Evolutionary conservation across 2,888 invertebrate species (phyloP).

Genomic region (Sarcophaga carnaria): DNA sequence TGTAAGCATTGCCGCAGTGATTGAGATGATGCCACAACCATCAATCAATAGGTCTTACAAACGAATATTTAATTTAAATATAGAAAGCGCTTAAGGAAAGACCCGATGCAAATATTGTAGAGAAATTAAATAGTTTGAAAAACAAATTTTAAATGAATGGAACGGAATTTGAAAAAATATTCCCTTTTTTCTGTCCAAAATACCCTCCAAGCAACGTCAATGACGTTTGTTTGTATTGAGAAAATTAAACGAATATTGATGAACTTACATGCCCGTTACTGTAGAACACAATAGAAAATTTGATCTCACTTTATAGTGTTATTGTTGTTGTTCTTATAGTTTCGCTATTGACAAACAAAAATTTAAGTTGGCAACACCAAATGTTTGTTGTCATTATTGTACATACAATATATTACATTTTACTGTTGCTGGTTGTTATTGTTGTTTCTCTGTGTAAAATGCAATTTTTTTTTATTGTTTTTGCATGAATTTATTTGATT

Average conservation of each 20-base stretch:
- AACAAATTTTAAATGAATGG: too few species aligned
- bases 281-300: slow-evolving; percentile 46
- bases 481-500: slow-evolving; percentile 52
- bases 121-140: too few species aligned
- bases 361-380: slow-evolving; percentile 62
- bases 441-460: slow-evolving; percentile 19
- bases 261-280: slow-evolving; percentile 15
- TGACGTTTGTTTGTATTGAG: slow-evolving; percentile 3
- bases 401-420: too few species aligned
- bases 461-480: slow-evolving; percentile 56
- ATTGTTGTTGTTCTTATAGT: slow-evolving; percentile 34
- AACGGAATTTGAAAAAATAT: neutral
- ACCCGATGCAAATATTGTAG: too few species aligned
- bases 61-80: too few species aligned
- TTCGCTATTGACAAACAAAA: slow-evolving; percentile 5
- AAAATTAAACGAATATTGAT: slow-evolving; percentile 33
- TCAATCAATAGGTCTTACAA: too few species aligned
- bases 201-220: neutral
- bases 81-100: too few species aligned
- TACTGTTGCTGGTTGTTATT: slow-evolving; percentile 20
- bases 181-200: neutral
- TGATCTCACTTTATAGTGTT: slow-evolving; percentile 15
- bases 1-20: too few species aligned
- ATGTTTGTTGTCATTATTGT: slow-evolving; percentile 38
- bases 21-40: too few species aligned